A percentile compares a stretch with the other conserved stretches of the same genome.
phyloP scores from a whole-genome alignment of 1,140 invertebrate genomes.

The Sogatella furcifera region DNA sequence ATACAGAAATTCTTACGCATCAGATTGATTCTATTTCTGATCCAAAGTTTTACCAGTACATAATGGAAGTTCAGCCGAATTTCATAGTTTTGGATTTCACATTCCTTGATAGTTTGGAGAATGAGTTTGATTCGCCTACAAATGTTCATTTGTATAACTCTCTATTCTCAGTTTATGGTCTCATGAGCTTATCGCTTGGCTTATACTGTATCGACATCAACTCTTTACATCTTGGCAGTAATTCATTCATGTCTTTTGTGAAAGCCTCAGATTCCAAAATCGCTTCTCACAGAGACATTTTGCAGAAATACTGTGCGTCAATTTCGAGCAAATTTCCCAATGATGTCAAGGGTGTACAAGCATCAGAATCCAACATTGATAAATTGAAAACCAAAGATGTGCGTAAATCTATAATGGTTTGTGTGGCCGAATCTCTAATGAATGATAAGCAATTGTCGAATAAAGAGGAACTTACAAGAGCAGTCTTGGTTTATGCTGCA shows the following conservation, averaged over 20 bases:
- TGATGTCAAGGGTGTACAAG: too few relatives aligned
- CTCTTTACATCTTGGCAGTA: background rate
- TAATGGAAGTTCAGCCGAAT: background rate
- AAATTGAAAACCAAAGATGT: too few relatives aligned
- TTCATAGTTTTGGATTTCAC: slow-evolving; percentile 9
- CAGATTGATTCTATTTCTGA: slow-evolving; percentile 3
- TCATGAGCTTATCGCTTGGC: background rate
- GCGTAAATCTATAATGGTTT: too few relatives aligned
- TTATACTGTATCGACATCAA: background rate
- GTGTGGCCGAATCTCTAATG: background rate
- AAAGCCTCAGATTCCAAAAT: background rate
- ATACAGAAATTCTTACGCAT: slow-evolving; percentile 1
- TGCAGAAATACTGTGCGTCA: too few relatives aligned
- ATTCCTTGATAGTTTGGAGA: background rate
- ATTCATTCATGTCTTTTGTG: background rate
- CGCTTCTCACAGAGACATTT: background rate
- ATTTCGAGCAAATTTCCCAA: too few relatives aligned
- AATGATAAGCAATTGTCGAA: background rate
- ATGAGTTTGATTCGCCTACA: background rate
- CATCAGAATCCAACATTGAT: too few relatives aligned
- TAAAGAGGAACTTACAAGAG: background rate
- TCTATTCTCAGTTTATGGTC: background rate
- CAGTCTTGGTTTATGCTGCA: background rate
- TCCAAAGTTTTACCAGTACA: background rate
- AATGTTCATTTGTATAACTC: too few relatives aligned